A percentile compares a stretch with the other conserved stretches of the same genome.
phyloP scores from a whole-genome alignment of 2,113 vertebrate species.

The Trinectes maculatus region DNA sequence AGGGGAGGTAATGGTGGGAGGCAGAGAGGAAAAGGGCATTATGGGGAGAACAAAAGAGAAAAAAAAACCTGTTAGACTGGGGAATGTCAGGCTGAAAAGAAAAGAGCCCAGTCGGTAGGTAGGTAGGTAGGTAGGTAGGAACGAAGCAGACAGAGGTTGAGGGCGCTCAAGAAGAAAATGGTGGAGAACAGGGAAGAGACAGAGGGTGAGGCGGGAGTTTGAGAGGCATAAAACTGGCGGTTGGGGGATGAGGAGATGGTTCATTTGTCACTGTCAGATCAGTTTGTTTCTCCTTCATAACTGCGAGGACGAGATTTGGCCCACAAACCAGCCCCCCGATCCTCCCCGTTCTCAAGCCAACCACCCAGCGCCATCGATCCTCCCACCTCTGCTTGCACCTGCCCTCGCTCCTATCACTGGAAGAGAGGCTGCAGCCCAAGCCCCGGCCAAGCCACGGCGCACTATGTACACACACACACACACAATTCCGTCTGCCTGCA shows the following conservation, averaged over 20 bases:
- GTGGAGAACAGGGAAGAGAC: slow-evolving; percentile 27
- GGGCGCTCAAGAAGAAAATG: slow-evolving; percentile 60
- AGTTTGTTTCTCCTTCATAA: slow-evolving; percentile 81
- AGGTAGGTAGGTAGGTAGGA: slow-evolving; percentile 53
- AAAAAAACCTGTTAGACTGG: slow-evolving; percentile 44
- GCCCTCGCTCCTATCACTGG: slow-evolving; percentile 54
- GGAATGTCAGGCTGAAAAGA: slow-evolving; percentile 36
- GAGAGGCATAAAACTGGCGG: slow-evolving; percentile 72
- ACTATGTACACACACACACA: slow-evolving; percentile 44
- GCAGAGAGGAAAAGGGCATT: slow-evolving; percentile 34
- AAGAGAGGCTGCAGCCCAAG: slow-evolving; percentile 28
- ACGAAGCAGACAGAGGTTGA: slow-evolving; percentile 49
- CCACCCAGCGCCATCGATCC: slow-evolving; percentile 66
- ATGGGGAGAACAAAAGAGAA: slow-evolving; percentile 42
- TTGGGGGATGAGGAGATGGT: slow-evolving; percentile 72
- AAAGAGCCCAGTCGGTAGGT: neutral
- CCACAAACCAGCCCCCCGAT: slow-evolving; percentile 52
- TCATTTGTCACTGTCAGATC: slow-evolving; percentile 85
- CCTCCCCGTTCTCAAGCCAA: slow-evolving; percentile 59
- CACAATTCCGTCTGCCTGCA: slow-evolving; percentile 62
- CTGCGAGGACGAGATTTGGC: slow-evolving; percentile 73
- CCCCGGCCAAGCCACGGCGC: slow-evolving; percentile 43
- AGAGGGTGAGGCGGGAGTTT: slow-evolving; percentile 54
- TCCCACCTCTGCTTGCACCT: slow-evolving; percentile 72
- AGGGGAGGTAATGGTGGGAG: slow-evolving; percentile 27